phyloP scores from a whole-genome alignment of 2,113 vertebrate species.

The Recurvirostra avosetta region DNA sequence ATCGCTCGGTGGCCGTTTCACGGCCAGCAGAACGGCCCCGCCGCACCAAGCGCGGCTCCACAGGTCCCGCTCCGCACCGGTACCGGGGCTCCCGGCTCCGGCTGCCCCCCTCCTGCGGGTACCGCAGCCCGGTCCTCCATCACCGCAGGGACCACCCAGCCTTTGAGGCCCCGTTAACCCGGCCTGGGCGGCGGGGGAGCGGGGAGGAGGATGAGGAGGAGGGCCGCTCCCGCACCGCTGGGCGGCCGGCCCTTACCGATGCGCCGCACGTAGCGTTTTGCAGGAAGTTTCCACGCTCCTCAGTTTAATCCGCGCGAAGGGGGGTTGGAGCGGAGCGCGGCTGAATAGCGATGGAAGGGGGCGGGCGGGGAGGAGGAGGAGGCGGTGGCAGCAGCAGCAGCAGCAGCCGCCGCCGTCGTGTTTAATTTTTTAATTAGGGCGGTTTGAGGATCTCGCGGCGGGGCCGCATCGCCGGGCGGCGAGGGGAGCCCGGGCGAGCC shows the following conservation, averaged over 20 bases:
- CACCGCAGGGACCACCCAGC: neutral
- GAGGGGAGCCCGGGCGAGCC: neutral
- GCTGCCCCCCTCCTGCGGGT: neutral
- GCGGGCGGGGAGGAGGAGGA: constrained; percentile 17
- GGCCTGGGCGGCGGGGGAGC: neutral
- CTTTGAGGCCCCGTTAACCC: neutral
- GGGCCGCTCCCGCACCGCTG: neutral
- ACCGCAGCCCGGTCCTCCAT: neutral
- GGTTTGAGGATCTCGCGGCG: constrained; percentile 28
- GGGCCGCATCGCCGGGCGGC: constrained; percentile 4
- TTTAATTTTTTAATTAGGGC: constrained; percentile 40
- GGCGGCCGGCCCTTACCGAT: constrained; percentile 35
- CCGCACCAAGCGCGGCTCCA: neutral
- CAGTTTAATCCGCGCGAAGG: neutral
- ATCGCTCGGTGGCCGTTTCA: rapidly evolving
- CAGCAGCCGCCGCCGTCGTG: neutral
- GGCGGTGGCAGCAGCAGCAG: neutral
- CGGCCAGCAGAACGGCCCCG: neutral
- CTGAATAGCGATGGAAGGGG: neutral
- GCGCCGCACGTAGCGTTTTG: constrained; percentile 54
- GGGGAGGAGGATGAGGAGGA: neutral
- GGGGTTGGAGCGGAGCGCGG: neutral
- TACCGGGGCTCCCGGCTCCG: neutral
- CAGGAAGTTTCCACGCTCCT: constrained; percentile 65
- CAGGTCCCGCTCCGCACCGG: constrained; percentile 1